Evolutionary conservation across 2,113 vertebrate species (phyloP).

Genomic region (Labeo catla): DNA sequence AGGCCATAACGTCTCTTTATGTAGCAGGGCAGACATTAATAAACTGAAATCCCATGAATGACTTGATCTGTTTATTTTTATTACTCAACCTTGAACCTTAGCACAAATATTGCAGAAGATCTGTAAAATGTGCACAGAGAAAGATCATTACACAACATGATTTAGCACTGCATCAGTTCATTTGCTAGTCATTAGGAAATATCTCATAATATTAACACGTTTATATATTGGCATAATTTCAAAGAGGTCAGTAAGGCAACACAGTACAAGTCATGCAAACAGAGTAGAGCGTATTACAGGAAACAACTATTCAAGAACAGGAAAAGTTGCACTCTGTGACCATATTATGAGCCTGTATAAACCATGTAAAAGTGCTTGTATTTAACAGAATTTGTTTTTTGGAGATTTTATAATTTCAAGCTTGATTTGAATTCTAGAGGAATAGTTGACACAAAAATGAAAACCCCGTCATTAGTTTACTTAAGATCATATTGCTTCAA

Average conservation of each 20-base stretch:
- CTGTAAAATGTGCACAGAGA: slow-evolving; percentile 53
- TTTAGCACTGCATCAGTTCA: slow-evolving; percentile 34
- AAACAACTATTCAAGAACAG: slow-evolving; percentile 43
- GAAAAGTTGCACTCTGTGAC: slow-evolving; percentile 27
- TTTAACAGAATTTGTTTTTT: background rate
- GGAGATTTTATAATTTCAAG: background rate
- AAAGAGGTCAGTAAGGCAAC: slow-evolving; percentile 70
- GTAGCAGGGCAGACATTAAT: slow-evolving; percentile 31
- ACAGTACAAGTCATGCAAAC: slow-evolving; percentile 67
- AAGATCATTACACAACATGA: slow-evolving; percentile 52
- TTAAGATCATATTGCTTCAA: background rate
- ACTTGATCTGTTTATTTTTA: slow-evolving; percentile 41
- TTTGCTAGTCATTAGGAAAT: slow-evolving; percentile 34
- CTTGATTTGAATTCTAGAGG: background rate
- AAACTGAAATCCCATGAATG: slow-evolving; percentile 43
- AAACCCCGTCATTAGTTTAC: background rate
- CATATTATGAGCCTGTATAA: slow-evolving; percentile 24
- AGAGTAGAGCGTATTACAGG: slow-evolving; percentile 43
- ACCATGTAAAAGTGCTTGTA: slow-evolving; percentile 28
- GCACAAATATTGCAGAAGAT: slow-evolving; percentile 46
- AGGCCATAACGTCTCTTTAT: slow-evolving; percentile 3
- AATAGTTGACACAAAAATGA: background rate
- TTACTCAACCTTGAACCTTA: slow-evolving; percentile 31
- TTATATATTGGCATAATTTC: slow-evolving; percentile 49
- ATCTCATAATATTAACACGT: slow-evolving; percentile 40